Evolutionary conservation across 2,797 vertebrate species (phyloP), one percentile per base, ranked within the genome.

Genomic region (Poeciliopsis paucimaculata): DNA sequence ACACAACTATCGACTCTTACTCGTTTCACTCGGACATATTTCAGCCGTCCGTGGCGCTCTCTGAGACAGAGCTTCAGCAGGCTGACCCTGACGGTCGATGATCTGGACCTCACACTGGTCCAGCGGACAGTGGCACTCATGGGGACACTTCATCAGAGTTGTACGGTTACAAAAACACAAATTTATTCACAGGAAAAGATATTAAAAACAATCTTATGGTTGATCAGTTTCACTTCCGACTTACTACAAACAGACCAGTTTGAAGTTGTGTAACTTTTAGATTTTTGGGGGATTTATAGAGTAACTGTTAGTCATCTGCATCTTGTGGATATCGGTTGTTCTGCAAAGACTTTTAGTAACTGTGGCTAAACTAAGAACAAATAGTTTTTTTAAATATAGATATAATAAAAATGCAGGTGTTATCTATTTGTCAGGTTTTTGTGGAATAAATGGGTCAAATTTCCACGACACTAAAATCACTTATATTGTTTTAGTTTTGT

Each of bases 21-120:
- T 77, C 16, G 8, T 80, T 83, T 79, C 39, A 71, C 78, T 82
- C 39, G 39, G 60, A 55, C 70, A 34, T 53, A 51, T 84, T 79
- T 83, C 53, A 57, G 71, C 15, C 36, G 0, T 75, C 45, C 70
- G 76, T 31, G 68, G 34, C 53, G 0, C 34, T 39, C 18, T 81
- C 23, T 10, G 34, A 9, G 51, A 74, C 13, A 16, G n/a, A 62
- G 28, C 66, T 76, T 45, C 11, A 10, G 23, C 13, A 45, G 16
- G 3, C 39, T 57, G n/a, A 2, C 3, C 43, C n/a, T 46, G 18
- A 36, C 13, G 45, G 11, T 47, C 39, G 23, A 0, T 16, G 57
- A 18, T 62, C 36, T 2, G 18, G 55, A 36, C 31, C 36, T 39
- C 15, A 20, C 15, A 12, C 26, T 73, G 5, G 18, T 26, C 49